Evolutionary conservation across 2,113 vertebrate genomes (phyloP).

Genomic region (Cariama cristata): DNA sequence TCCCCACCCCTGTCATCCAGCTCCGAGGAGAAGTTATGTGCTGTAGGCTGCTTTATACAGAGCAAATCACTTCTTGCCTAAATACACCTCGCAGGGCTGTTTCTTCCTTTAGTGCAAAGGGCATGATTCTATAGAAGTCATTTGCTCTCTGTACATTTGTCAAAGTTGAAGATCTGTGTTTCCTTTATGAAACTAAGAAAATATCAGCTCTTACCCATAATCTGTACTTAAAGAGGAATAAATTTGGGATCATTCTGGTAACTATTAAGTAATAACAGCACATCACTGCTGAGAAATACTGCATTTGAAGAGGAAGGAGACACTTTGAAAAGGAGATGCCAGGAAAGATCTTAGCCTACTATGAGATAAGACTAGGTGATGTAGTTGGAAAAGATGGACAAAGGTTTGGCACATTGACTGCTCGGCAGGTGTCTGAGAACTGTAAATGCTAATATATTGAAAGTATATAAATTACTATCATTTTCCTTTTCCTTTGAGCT

Average conservation of each 20-base stretch:
- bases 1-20: no score
- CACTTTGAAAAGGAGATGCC: neutral
- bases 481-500: neutral
- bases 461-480: neutral
- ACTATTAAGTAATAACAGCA: neutral
- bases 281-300: neutral
- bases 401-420: neutral
- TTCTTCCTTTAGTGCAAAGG: neutral
- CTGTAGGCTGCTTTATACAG: conserved; percentile 8
- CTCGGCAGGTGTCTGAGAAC: neutral
- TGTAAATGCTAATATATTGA: neutral
- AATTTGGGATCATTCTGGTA: neutral
- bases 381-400: neutral
- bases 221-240: neutral
- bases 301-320: neutral
- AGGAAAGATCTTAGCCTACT: neutral
- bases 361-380: neutral
- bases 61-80: neutral
- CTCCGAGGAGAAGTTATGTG: neutral
- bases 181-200: neutral
- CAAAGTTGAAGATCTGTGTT: neutral
- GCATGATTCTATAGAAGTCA: neutral
- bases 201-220: neutral
- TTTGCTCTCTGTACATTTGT: conserved; percentile 1
- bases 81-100: neutral